Evolutionary conservation across 2,113 vertebrate species (phyloP), one percentile per base, ranked within the genome.

Genomic region (Furnarius figulus): DNA sequence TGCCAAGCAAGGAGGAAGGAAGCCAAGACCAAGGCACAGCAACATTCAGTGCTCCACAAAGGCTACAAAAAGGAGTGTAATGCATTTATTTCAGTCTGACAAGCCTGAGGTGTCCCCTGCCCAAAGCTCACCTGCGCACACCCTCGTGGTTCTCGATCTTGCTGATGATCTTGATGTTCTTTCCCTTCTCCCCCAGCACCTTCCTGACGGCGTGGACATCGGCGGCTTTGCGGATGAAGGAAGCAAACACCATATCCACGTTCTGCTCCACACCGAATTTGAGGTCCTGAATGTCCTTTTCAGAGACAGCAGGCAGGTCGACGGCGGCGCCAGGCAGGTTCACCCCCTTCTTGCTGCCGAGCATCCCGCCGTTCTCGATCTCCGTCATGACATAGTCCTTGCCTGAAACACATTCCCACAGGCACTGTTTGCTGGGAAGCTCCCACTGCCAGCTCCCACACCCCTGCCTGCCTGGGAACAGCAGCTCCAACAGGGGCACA

Each of bases 81-180:
- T 4, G 15, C 14, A 74, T 35, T 46, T 35, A 65, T 47, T 85
- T 77, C 7, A 44, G 31, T 3, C 37, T 22, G 27, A 46, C 25
- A 71, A 46, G 62, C 28, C 14, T 13, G 2, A 52, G 44, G 14
- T 0, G 7, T 1, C 25, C 37, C 31, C 31, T 6, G 10, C 33
- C 23, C 16, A 10, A 21, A 42, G 74, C 98, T 93, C 72, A 99
- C 99, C 98, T 99, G 96, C 99, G 98, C 75, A 99, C 99, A 3
- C 99, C 99, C 97, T 99, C 99, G 0, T 99, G 99, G 97, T 99
- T 99, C 98, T 99, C 99, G 1, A 99, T 99, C 97, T 99, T 99
- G 98, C 99, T 99, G 97, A 99, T 99, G 93, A 99, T 99, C 98
- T 99, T 99, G 94, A 99, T 99, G 94, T 99, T 97, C 96, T 99